A percentile compares a stretch with the other conserved stretches of the same genome.
Conservation (phyloP, 2,888 invertebrate genomes). For the Myathropa florea region DNA sequence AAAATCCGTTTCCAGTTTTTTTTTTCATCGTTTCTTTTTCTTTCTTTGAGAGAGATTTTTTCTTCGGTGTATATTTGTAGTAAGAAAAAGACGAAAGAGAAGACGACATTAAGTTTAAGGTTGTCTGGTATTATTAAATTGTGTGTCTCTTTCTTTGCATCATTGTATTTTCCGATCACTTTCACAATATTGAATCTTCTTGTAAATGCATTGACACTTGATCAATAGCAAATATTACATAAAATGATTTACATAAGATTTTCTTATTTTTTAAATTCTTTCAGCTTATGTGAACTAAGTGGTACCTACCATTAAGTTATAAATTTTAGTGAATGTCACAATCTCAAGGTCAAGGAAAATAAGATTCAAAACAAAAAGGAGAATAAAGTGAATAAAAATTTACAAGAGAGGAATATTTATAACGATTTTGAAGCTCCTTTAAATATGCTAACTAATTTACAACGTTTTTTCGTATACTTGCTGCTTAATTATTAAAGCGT, state of each 20-base stretch:
- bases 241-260: neutral
- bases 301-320: neutral
- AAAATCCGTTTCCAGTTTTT: constrained; percentile 65
- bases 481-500: too few relatives aligned
- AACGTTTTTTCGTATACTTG: too few relatives aligned
- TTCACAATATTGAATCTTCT: constrained; percentile 58
- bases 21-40: constrained; percentile 29
- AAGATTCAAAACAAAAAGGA: neutral
- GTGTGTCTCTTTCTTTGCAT: constrained; percentile 42
- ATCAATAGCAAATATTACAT: neutral
- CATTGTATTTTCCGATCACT: constrained; percentile 39
- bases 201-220: constrained; percentile 38
- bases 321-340: neutral
- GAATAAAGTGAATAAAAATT: neutral
- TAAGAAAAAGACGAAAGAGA: constrained; percentile 29
- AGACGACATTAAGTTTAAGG: constrained; percentile 53
- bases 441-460: too few relatives aligned
- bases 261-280: neutral
- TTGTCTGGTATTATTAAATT: constrained; percentile 47
- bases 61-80: constrained; percentile 8
- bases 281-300: neutral
- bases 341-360: neutral
- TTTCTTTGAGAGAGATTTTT: constrained; percentile 47
- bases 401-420: neutral
- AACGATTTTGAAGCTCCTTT: too few relatives aligned